phyloP scores from a whole-genome alignment of 2,113 vertebrate species.

The Pipra filicauda region DNA sequence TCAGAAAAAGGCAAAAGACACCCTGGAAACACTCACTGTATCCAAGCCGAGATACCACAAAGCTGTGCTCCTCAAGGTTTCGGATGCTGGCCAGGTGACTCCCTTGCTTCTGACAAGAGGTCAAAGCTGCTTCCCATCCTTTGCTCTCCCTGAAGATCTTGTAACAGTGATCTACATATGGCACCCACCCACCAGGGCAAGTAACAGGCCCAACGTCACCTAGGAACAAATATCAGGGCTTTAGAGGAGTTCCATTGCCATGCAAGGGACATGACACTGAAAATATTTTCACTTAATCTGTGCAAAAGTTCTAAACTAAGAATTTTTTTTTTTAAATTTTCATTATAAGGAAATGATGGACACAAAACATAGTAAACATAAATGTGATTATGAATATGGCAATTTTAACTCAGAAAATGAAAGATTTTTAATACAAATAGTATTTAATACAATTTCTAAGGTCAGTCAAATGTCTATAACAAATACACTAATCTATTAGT shows the following conservation, averaged over 20 bases:
- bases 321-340: not conserved
- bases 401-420: not conserved
- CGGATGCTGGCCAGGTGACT: conserved; percentile 86
- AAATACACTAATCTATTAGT: not conserved
- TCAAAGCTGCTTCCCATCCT: conserved; percentile 81
- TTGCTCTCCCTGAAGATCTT: conserved; percentile 78
- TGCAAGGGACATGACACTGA: not conserved
- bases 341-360: not conserved
- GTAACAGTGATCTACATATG: conserved; percentile 84
- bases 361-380: not conserved
- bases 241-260: not conserved
- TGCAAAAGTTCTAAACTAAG: not conserved
- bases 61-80: conserved; percentile 88
- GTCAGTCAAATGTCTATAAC: not conserved
- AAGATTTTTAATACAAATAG: not conserved
- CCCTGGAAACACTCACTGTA: conserved; percentile 78
- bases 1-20: not conserved
- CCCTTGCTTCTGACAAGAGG: conserved; percentile 81
- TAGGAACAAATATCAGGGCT: not conserved
- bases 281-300: not conserved
- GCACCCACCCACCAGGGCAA: conserved; percentile 84
- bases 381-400: not conserved
- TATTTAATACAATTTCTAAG: not conserved
- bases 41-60: conserved; percentile 84
- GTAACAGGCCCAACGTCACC: conserved; percentile 47